Evolutionary conservation across 2,113 vertebrate species (phyloP), one percentile per base, ranked within the genome.

Genomic region (Phalacrocorax brasilianus): DNA sequence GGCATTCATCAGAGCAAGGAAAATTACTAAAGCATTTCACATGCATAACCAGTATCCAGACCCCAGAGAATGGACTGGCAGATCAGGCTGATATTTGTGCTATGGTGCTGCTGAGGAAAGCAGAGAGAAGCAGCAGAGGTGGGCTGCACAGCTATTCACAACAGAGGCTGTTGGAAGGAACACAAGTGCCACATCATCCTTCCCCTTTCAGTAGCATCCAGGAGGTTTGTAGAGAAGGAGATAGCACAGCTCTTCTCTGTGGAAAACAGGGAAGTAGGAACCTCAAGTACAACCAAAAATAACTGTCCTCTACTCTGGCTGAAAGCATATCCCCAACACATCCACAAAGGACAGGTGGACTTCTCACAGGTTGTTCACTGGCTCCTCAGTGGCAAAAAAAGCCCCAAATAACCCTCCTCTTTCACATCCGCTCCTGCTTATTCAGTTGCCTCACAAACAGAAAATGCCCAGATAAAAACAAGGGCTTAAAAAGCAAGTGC

Each of bases 11-110:
- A 89, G 87, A 75, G 84, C 65, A 91, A 87, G 61, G 73, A 95
- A 92, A 95, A 94, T 86, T 78, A 82, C 84, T 85, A 91, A 78
- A 96, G 73, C 80, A 75, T 81, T 95, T 92, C 83, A 84, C 65
- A 78, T 61, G 52, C 8, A 75, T 72, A 84, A 87, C n/a, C 52
- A 89, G 50, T 21, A 78, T 72, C 47, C 65, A 89, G 73, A 77
- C 73, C 23, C n/a, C 73, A 87, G 80, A 94, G 89, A 87, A 78
- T 0, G 21, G 91, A 59, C 80, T 94, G 80, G 91, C 47, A 87
- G 73, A 89, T 63, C 65, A 79, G 44, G 27, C 52, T 91, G 73
- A 84, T 5, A 19, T 47, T 32, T 71, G 38, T 1, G 0, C 79
- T 75, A 75, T 0, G 7, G 28, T 72, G 61, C 84, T 95, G 73